Evolutionary conservation across 2,113 vertebrate species (phyloP), one percentile per base, ranked within the genome.

Genomic region (Piaya cayana): DNA sequence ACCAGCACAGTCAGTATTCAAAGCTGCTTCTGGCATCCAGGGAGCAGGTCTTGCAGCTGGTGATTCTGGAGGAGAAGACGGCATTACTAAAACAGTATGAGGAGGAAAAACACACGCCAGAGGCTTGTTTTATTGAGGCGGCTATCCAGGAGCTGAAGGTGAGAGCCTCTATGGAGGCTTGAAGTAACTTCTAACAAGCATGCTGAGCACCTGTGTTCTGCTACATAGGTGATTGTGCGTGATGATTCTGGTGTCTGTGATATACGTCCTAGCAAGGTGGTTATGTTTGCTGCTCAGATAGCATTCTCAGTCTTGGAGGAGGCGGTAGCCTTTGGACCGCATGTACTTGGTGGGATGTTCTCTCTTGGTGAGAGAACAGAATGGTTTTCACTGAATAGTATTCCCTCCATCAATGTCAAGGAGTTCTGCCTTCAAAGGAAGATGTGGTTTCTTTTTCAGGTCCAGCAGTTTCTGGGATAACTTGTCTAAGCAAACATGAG

Each of bases 141-240:
- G 99, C 99, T 79, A 98, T 99, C 53, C 98, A 98, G 94, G 98
- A 99, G 82, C 96, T 99, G 92, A 98, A 99, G 99, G 99, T 99
- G 83, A 96, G 70, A 75, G 12, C 30, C 52, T 86, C 16, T 64
- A 29, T 20, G 9, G 15, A 64, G 42, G 42, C n/a, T 92, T 86
- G 74, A 63, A 58, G 39, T 90, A 36, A n/a, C 29, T 93, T 77
- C 76, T 63, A 50, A 26, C 17, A 37, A 39, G 43, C 22, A 53
- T 42, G 34, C 32, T 58, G 18, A 42, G 45, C 30, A 16, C 37
- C 26, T 60, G 2, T 72, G 18, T 68, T 68, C 37, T 67, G 47
- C 76, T 80, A 47, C 5, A 0, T 42, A 30, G 25, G 23, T 62
- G 42, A 10, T n/a, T 81, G 34, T 56, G 23, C 36, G 50, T 62